Conservation (phyloP, 2,113 vertebrate species). For the Alethe castanea region DNA sequence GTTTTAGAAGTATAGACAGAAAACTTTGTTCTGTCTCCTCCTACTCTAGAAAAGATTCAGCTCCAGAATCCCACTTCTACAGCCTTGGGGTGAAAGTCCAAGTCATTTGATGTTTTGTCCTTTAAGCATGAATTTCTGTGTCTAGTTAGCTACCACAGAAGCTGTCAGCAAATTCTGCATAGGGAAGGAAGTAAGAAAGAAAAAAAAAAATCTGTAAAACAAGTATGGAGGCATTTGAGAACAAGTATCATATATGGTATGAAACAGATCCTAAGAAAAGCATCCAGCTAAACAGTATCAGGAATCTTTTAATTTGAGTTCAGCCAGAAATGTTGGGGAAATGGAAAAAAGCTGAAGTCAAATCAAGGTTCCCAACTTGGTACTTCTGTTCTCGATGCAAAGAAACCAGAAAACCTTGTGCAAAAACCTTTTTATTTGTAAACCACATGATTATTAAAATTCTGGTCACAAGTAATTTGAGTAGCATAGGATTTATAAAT, state of each 20-base stretch:
- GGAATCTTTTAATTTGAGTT: neutral
- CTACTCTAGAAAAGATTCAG: neutral
- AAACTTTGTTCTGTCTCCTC: neutral
- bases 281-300: neutral
- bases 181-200: neutral
- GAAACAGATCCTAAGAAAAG: neutral
- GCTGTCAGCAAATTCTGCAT: neutral
- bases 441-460: neutral
- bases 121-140: neutral
- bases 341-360: neutral
- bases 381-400: fast-evolving
- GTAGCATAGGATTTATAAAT: neutral
- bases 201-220: neutral
- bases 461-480: neutral
- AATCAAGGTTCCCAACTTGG: neutral
- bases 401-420: fast-evolving
- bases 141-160: neutral
- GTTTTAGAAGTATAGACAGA: neutral
- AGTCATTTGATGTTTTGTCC: neutral
- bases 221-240: neutral
- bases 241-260: neutral
- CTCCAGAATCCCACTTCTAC: neutral
- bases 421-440: neutral
- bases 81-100: neutral
- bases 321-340: neutral